Conservation (phyloP, 2,113 vertebrate species). For the Carlito syrichta region DNA sequence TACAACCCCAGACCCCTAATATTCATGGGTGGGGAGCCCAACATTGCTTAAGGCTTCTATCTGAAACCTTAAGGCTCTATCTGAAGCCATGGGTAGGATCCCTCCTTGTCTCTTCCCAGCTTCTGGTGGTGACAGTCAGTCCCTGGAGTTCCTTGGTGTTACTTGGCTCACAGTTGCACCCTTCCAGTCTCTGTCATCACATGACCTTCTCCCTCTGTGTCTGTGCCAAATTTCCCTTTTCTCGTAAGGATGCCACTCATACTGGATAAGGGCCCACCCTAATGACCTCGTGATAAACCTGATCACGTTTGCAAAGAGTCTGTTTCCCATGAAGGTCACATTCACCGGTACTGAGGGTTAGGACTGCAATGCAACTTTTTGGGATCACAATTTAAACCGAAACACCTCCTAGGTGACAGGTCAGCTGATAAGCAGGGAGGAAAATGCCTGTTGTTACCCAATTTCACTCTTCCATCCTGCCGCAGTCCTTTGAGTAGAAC, state of each 20-base stretch:
- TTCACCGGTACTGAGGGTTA: neutral
- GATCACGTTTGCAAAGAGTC: neutral
- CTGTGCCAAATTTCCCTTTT: neutral
- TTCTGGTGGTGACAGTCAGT: neutral
- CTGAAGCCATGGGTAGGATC: neutral
- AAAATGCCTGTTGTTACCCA: rapidly evolving
- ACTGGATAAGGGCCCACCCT: neutral
- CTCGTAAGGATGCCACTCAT: neutral
- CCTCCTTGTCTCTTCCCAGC: neutral
- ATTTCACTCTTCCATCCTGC: neutral
- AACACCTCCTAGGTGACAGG: neutral
- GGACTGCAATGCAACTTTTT: neutral
- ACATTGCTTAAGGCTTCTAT: too few species aligned
- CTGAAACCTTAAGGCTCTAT: too few species aligned
- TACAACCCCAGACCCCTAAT: neutral
- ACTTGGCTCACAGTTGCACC: neutral
- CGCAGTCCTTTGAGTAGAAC: neutral
- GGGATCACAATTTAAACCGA: neutral
- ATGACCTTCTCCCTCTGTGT: rapidly evolving
- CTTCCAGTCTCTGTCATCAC: rapidly evolving
- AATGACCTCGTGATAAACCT: neutral
- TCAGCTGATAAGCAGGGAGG: neutral
- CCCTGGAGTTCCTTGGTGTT: too few species aligned
- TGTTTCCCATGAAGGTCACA: neutral
- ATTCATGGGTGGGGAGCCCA: rapidly evolving